Percentiles rank a stretch among this genome's conserved stretches.
phyloP scores from a whole-genome alignment of 2,113 vertebrate species.

The Piliocolobus tephrosceles region DNA sequence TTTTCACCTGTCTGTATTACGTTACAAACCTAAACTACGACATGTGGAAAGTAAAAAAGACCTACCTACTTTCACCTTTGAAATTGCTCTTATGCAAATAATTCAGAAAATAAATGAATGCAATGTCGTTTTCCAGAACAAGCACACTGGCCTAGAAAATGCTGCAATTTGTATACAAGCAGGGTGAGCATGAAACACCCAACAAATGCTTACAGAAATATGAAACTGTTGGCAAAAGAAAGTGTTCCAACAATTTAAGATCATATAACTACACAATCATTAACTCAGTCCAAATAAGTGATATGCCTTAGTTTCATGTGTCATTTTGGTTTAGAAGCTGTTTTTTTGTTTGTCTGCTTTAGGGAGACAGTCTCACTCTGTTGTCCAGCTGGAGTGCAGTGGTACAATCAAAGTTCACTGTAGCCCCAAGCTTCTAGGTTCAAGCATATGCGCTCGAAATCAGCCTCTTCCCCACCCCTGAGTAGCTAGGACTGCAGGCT shows the following conservation, averaged over 20 bases:
- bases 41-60: conserved; percentile 30
- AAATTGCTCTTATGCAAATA: conserved; percentile 64
- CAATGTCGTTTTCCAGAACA: conserved; percentile 67
- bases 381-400: not conserved
- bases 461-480: not conserved
- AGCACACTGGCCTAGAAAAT: conserved; percentile 15
- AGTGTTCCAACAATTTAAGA: conserved; percentile 44
- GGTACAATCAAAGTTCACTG: not conserved
- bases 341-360: not conserved
- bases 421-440: not conserved
- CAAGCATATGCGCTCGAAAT: not conserved
- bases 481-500: not conserved
- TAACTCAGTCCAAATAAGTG: not conserved
- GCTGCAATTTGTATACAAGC: not conserved
- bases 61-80: conserved; percentile 42
- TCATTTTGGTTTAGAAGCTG: conserved; percentile 62
- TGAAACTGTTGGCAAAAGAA: conserved; percentile 63
- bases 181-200: not conserved
- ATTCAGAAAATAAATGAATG: conserved; percentile 55
- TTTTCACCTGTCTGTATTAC: conserved; percentile 71
- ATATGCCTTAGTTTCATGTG: conserved; percentile 32
- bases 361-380: not conserved
- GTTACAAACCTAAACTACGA: conserved; percentile 26
- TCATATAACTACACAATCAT: conserved; percentile 66
- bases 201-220: conserved; percentile 25